phyloP scores from a whole-genome alignment of 2,113 vertebrate genomes.

The Stegostoma tigrinum region DNA sequence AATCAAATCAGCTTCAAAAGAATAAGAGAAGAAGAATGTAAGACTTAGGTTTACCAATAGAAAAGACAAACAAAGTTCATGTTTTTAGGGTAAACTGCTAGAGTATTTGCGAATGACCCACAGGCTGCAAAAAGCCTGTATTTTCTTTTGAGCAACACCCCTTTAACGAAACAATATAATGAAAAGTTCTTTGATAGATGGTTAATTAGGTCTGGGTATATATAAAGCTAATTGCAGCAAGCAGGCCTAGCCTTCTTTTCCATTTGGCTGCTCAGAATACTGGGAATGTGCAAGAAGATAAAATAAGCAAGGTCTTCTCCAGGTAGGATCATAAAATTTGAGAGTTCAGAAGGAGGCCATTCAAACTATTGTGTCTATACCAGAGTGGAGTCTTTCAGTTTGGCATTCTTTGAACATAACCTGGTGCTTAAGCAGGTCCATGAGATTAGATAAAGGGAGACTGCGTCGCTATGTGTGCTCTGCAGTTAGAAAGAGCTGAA shows the following conservation, averaged over 20 bases:
- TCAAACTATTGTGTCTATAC: no score
- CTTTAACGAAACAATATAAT: neutral
- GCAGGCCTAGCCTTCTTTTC: neutral
- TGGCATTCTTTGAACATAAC: neutral
- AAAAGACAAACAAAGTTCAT: neutral
- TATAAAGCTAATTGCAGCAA: neutral
- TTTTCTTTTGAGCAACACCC: neutral
- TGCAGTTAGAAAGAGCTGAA: neutral
- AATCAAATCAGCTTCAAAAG: neutral
- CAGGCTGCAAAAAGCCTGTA: neutral
- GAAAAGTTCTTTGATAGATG: neutral
- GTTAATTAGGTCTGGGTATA: neutral
- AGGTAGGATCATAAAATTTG: neutral
- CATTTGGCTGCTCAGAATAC: neutral
- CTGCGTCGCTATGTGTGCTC: neutral
- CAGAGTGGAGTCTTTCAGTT: neutral
- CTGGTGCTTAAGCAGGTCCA: neutral
- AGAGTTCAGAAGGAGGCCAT: no score
- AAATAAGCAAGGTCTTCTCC: neutral
- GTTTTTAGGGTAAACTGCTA: neutral
- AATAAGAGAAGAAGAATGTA: neutral
- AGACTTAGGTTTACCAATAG: neutral
- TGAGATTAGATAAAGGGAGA: neutral
- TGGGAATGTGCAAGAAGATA: neutral
- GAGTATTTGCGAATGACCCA: neutral